Percentiles rank a stretch among this genome's conserved stretches.
These are phyloP conservation scores for Procambarus virginalis DNA, from an alignment of 1,140 invertebrate genomes.

Conservation along the genomic window DNA sequence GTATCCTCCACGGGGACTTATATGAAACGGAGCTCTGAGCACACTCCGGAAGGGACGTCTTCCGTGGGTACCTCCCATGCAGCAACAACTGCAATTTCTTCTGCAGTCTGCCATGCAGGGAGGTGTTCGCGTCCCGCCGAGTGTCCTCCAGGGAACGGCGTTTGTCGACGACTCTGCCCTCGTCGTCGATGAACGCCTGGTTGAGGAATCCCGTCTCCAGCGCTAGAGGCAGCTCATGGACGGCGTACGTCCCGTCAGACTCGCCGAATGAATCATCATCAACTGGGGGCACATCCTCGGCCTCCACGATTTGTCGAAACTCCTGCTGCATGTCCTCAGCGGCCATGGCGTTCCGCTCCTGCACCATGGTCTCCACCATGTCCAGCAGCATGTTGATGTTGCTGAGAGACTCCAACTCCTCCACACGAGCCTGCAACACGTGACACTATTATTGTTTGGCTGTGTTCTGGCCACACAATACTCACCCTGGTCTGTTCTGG, in stretches of 20 bases:
- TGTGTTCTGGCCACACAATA: too few species aligned
- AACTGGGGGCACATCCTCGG: not conserved
- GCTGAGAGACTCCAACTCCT: not conserved
- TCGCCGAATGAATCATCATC: not conserved
- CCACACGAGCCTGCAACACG: not conserved
- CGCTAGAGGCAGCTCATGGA: not conserved
- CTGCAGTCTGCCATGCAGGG: not conserved
- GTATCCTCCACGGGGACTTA: not conserved
- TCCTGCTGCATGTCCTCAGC: not conserved
- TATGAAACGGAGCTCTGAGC: not conserved
- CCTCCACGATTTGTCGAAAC: constrained; percentile 8
- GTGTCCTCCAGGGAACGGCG: not conserved
- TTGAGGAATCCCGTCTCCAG: not conserved
- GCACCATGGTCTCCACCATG: constrained; percentile 21
- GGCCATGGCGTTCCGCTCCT: not conserved
- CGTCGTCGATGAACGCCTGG: not conserved
- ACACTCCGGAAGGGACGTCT: not conserved
- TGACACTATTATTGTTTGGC: too few species aligned
- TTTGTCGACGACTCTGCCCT: not conserved
- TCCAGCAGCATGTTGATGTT: constrained; percentile 29
- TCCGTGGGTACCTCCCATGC: not conserved
- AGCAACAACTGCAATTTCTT: not conserved
- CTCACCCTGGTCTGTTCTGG: too few species aligned
- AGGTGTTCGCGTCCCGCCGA: not conserved
- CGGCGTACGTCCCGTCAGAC: too few species aligned